Conservation (phyloP, 2,888 invertebrate species). For the Sarcophaga rosellei region DNA sequence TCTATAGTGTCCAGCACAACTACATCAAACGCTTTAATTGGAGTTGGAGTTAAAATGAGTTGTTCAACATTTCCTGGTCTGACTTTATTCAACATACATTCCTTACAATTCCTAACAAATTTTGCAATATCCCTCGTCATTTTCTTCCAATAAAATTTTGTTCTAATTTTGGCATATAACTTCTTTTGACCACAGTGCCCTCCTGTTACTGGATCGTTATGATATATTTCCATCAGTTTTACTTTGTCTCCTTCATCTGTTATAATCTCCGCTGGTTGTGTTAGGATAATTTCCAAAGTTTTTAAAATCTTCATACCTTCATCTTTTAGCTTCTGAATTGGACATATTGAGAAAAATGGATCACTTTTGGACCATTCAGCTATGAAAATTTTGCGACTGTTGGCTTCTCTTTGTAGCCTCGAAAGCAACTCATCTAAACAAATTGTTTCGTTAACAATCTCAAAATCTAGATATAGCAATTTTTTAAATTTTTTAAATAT, state of each 20-base stretch:
- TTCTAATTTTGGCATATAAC: too few species aligned
- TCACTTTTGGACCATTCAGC: constrained; percentile 1
- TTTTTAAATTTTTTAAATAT: neutral
- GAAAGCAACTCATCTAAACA: neutral
- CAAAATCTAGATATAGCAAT: neutral
- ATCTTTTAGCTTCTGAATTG: neutral
- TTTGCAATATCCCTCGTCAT: neutral
- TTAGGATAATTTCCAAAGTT: neutral
- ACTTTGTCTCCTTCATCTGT: neutral
- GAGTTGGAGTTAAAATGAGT: too few species aligned
- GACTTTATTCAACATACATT: too few species aligned
- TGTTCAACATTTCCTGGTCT: too few species aligned
- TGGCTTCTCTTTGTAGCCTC: constrained; percentile 2
- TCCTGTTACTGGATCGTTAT: neutral
- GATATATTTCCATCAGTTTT: neutral
- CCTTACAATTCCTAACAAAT: too few species aligned
- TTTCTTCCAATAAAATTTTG: too few species aligned
- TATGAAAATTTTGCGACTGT: neutral
- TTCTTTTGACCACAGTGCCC: constrained; percentile 11
- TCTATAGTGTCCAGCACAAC: too few species aligned
- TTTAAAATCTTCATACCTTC: neutral
- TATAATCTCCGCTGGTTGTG: neutral
- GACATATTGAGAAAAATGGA: neutral
- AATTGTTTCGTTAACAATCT: neutral
- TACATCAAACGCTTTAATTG: too few species aligned